A percentile compares a stretch with the other conserved stretches of the same genome.
Evolutionary conservation across 2,113 vertebrate genomes (phyloP).

Genomic region (Myotis davidii): DNA sequence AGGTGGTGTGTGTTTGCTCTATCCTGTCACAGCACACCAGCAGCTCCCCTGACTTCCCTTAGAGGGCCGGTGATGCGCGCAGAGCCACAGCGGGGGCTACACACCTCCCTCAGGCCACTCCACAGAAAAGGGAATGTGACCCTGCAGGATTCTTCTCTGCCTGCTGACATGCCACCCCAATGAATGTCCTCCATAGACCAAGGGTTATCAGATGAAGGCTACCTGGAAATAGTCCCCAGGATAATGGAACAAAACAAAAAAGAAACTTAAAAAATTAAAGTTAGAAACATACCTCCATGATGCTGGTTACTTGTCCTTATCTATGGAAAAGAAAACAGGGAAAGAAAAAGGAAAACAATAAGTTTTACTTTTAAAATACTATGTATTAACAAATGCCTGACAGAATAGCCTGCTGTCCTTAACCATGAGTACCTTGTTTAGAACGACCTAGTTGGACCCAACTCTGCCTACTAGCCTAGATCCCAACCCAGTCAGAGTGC

Average conservation of each 20-base stretch:
- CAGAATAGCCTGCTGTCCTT: neutral
- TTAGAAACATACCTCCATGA: conserved; percentile 58
- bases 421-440: neutral
- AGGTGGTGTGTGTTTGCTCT: neutral
- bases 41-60: neutral
- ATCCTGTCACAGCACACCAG: neutral
- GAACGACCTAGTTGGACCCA: neutral
- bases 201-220: neutral
- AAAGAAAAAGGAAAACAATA: conserved; percentile 6
- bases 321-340: conserved; percentile 59
- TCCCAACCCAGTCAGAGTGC: neutral
- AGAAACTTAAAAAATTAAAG: neutral
- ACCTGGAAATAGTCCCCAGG: neutral
- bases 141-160: neutral
- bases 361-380: conserved; percentile 49
- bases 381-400: neutral
- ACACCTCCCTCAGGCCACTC: neutral
- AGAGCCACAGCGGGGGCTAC: neutral
- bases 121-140: neutral
- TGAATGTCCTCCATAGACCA: neutral
- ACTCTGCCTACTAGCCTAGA: neutral
- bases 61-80: neutral
- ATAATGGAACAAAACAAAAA: neutral
- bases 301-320: conserved; percentile 47
- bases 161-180: neutral